Evolutionary conservation across 2,797 vertebrate genomes (phyloP).

Genomic region (Hyperoplus immaculatus): DNA sequence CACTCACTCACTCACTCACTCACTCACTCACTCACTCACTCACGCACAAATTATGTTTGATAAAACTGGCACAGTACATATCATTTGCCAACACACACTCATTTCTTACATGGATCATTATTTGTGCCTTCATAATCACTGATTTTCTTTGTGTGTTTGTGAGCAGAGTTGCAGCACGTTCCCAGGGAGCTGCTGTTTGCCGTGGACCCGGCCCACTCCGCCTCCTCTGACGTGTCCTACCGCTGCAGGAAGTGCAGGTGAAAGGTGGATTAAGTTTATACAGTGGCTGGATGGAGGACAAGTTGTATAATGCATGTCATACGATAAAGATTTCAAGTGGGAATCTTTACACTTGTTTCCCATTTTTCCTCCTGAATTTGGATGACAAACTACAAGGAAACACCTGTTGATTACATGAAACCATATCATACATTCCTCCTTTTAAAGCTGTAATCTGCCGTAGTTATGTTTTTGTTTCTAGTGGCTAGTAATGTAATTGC

Average conservation of each 20-base stretch:
- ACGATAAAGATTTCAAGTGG: too few relatives aligned
- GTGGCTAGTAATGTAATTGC: too few relatives aligned
- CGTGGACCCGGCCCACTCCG: constrained; percentile 87
- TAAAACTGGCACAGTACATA: background rate
- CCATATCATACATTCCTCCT: too few relatives aligned
- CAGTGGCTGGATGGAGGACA: background rate
- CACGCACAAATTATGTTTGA: background rate
- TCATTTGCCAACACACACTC: background rate
- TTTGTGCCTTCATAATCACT: background rate
- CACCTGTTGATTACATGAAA: background rate
- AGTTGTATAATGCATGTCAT: background rate
- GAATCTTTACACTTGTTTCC: background rate
- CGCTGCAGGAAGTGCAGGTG: constrained; percentile 98
- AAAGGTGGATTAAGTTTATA: constrained; percentile 8
- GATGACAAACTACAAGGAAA: background rate
- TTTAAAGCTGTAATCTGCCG: too few relatives aligned
- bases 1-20: background rate
- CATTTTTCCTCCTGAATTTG: background rate
- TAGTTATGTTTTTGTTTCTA: too few relatives aligned
- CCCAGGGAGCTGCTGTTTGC: constrained; percentile 93
- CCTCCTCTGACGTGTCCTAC: constrained; percentile 87
- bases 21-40: constrained; percentile 14
- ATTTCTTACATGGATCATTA: background rate
- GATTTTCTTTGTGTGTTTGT: background rate
- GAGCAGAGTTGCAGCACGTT: constrained; percentile 87